Evolutionary conservation across 2,113 vertebrate genomes (phyloP).

Genomic region (Carlito syrichta): DNA sequence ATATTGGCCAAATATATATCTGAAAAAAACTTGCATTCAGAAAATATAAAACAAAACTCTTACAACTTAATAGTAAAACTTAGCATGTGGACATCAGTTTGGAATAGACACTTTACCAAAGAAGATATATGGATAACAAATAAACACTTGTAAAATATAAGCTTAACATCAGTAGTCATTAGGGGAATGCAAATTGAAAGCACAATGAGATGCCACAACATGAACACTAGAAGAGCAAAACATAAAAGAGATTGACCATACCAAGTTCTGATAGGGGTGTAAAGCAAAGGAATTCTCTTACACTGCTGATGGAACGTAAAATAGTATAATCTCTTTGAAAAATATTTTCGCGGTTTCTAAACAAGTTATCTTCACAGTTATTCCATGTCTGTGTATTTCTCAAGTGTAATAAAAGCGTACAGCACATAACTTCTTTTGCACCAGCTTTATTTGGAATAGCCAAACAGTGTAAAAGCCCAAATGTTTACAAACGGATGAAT

Average conservation of each 20-base stretch:
- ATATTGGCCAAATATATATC: background rate
- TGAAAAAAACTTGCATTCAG: background rate
- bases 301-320: background rate
- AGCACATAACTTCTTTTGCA: background rate
- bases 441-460: background rate
- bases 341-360: background rate
- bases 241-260: background rate
- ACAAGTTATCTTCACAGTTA: background rate
- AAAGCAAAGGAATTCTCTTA: background rate
- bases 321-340: background rate
- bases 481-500: background rate
- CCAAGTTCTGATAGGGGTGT: background rate
- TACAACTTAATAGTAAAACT: background rate
- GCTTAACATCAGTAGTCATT: background rate
- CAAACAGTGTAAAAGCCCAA: background rate
- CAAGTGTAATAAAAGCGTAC: background rate
- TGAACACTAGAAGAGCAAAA: background rate
- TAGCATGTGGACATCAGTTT: background rate
- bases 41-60: background rate
- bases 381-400: background rate
- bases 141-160: background rate
- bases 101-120: background rate
- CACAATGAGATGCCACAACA: background rate
- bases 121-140: background rate
- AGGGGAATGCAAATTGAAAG: background rate